Evolutionary conservation across 2,888 invertebrate species (phyloP).

Genomic region (Siphlonurus alternatus): DNA sequence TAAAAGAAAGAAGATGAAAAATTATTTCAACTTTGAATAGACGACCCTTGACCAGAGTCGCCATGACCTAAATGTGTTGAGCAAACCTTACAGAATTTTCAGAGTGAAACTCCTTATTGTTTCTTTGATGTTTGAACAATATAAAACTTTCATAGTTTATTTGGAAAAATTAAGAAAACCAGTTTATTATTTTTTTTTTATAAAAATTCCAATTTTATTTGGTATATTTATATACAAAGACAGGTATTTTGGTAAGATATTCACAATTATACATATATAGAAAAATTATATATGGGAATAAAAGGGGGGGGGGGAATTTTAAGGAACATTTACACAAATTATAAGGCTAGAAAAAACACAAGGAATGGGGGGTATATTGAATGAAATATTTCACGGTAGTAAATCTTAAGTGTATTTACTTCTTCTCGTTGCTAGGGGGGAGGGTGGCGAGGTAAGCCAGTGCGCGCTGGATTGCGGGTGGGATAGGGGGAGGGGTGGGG

Average conservation of each 20-base stretch:
- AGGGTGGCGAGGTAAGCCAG: background rate
- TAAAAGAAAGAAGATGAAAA: too few species aligned
- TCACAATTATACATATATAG: background rate
- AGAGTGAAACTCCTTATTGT: background rate
- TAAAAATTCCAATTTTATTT: background rate
- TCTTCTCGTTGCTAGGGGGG: background rate
- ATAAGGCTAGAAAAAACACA: background rate
- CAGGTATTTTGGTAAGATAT: background rate
- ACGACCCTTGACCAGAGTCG: background rate
- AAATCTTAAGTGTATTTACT: background rate
- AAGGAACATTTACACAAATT: background rate
- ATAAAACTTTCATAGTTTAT: background rate
- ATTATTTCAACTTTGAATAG: background rate
- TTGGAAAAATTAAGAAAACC: background rate
- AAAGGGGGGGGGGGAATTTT: too few species aligned
- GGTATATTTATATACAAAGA: background rate
- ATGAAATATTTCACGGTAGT: background rate
- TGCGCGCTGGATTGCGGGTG: background rate
- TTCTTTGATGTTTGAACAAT: background rate
- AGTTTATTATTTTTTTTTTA: background rate
- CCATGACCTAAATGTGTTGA: background rate
- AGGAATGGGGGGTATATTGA: background rate
- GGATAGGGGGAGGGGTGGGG: slow-evolving; percentile 56
- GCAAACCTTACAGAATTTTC: too few species aligned
- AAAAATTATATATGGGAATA: too few species aligned